Evolutionary conservation across 2,888 invertebrate species (phyloP).

Genomic region (Ophion ellenae): DNA sequence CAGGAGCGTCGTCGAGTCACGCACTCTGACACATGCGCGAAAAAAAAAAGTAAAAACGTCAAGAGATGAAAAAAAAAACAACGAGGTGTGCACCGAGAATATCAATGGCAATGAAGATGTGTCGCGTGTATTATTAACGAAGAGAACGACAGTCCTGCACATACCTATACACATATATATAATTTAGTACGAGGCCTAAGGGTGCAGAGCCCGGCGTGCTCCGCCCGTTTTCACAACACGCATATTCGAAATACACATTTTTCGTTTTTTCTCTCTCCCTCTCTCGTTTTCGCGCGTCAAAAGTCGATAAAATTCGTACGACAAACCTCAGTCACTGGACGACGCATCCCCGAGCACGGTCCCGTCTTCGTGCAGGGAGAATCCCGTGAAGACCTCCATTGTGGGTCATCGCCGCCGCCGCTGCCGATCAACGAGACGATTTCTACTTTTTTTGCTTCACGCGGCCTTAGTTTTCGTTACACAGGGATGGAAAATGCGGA

Average conservation of each 20-base stretch:
- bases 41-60: background rate
- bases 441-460: conserved; percentile 70
- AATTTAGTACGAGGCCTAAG: conserved; percentile 3
- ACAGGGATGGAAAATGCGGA: conserved; percentile 62
- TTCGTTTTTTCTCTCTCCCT: background rate
- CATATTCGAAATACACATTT: background rate
- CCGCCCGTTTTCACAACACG: conserved; percentile 63
- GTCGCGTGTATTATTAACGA: conserved; percentile 54
- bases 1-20: conserved; percentile 51
- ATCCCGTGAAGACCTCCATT: conserved; percentile 78
- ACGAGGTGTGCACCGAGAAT: conserved; percentile 62
- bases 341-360: conserved; percentile 83
- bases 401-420: conserved; percentile 86
- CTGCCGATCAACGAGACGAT: conserved; percentile 75
- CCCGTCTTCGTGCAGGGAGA: conserved; percentile 84
- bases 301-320: background rate
- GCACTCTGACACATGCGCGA: conserved; percentile 47
- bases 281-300: background rate
- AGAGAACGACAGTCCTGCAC: conserved; percentile 6
- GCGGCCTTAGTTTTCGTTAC: conserved; percentile 79
- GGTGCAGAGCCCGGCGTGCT: conserved; percentile 17
- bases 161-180: background rate
- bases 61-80: conserved; percentile 26
- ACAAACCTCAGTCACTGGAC: conserved; percentile 78
- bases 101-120: conserved; percentile 61